Conservation (phyloP, 2,797 vertebrate genomes). For the Lemur catta region DNA sequence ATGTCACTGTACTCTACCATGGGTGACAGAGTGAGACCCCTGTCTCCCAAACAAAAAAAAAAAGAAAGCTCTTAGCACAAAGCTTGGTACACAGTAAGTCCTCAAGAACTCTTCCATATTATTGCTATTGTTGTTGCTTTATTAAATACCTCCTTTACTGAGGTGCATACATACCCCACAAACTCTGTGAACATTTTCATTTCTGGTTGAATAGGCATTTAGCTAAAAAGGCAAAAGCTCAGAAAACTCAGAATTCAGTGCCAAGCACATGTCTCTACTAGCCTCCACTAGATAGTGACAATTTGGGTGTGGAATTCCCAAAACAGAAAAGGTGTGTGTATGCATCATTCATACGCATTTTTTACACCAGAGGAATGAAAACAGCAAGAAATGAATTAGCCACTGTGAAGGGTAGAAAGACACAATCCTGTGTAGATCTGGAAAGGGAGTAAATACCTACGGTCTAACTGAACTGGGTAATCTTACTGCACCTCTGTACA, state of each 20-base stretch:
- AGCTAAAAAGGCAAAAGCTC: conserved; percentile 48
- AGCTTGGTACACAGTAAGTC: background rate
- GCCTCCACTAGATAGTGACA: conserved; percentile 53
- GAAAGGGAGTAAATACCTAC: background rate
- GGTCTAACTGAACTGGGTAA: background rate
- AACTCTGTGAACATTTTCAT: background rate
- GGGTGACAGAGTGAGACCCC: background rate
- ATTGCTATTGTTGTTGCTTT: background rate
- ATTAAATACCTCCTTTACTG: conserved; percentile 1
- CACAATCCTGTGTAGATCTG: background rate
- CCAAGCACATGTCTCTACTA: conserved; percentile 68
- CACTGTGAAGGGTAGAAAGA: background rate
- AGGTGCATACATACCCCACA: background rate
- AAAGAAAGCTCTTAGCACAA: conserved; percentile 20
- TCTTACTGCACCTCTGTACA: background rate
- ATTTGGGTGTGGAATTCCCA: conserved; percentile 63
- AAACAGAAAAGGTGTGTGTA: conserved; percentile 8
- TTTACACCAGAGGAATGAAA: background rate
- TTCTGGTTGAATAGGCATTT: conserved; percentile 38
- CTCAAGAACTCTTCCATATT: background rate
- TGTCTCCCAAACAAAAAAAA: background rate
- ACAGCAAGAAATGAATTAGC: conserved; percentile 14
- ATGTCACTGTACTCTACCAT: background rate
- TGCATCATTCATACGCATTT: background rate
- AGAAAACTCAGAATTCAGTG: conserved; percentile 30